Conservation (phyloP, 1,140 invertebrate species). For the Planococcus citri region DNA sequence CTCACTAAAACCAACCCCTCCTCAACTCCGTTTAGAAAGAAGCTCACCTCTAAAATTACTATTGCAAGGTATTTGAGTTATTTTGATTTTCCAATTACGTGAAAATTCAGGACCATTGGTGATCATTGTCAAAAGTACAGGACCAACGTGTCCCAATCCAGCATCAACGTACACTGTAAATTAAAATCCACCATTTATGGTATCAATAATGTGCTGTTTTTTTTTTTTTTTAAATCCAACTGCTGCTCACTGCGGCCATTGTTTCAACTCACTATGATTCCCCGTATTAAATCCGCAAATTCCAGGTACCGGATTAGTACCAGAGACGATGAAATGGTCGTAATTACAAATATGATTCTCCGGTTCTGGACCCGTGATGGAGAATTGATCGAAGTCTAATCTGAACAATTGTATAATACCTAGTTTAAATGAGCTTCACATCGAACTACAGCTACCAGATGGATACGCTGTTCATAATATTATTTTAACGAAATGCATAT, state of each 20-base stretch:
- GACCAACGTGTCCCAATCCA: slow-evolving; percentile 54
- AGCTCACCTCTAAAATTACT: slow-evolving; percentile 50
- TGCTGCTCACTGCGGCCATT: background rate
- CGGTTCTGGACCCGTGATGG: slow-evolving; percentile 53
- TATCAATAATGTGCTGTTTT: background rate
- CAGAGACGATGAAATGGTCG: slow-evolving; percentile 72
- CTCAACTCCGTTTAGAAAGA: background rate
- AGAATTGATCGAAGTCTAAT: slow-evolving; percentile 66
- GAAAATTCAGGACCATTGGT: slow-evolving; percentile 58
- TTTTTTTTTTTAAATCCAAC: background rate
- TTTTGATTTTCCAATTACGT: slow-evolving; percentile 66
- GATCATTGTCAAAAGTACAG: slow-evolving; percentile 61
- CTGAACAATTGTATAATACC: no score
- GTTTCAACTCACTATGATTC: slow-evolving; percentile 57
- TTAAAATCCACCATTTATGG: no score
- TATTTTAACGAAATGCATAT: background rate
- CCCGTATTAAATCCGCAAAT: slow-evolving; percentile 72
- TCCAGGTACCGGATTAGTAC: slow-evolving; percentile 60
- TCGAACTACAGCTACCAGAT: no score
- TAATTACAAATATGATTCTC: slow-evolving; percentile 64
- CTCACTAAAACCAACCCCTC: no score
- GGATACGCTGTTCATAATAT: background rate
- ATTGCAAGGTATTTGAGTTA: slow-evolving; percentile 62
- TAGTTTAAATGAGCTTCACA: no score
- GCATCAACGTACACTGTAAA: slow-evolving; percentile 69